Evolutionary conservation across 2,888 invertebrate species (phyloP), one percentile per base, ranked within the genome.

Genomic region (Perizoma affinitatum): DNA sequence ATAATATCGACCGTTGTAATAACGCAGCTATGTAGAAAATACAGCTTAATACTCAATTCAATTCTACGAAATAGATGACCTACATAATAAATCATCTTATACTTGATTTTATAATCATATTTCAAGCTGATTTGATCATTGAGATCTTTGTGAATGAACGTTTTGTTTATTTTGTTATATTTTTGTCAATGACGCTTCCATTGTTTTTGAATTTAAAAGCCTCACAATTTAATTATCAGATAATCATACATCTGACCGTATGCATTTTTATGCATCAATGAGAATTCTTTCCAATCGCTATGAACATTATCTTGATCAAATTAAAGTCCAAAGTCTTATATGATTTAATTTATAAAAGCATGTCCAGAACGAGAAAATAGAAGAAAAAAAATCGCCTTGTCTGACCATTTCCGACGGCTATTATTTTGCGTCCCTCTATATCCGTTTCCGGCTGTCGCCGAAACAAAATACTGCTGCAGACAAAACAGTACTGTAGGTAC

Each of bases 341-440:
- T 58, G 67, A 56, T 59, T 66, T 75, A 69, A 80, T 86, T 87
- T 86, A 80, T 87, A 85, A 85, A 84, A 82, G 83, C 85, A 80
- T 85, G 91, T 88, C 88, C 91, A 90, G 87, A 71, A 83, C 69
- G 74, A 79, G 83, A 87, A 79, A 88, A 90, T 90, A 44, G 88
- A 90, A 88, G 78, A 80, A 88, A 88, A 87, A 87, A 79, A 84
- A 7, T 84, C 85, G 77, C 84, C 89, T 90, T 89, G 91, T 90
- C 91, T 92, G 92, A 92, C 92, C 92, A 90, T 92, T 90, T 92
- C 92, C 92, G 91, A 86, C 87, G 87, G 90, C 92, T 88, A 91
- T 92, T 92, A 92, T 92, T 92, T 91, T 85, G 91, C 90, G 90
- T 90, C 90, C 90, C 91, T 90, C 90, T 89, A 90, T 88, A 88